These are phyloP conservation scores for Hystrix brachyura DNA, from an alignment of 2,113 vertebrate genomes.

Conservation along the genomic window DNA sequence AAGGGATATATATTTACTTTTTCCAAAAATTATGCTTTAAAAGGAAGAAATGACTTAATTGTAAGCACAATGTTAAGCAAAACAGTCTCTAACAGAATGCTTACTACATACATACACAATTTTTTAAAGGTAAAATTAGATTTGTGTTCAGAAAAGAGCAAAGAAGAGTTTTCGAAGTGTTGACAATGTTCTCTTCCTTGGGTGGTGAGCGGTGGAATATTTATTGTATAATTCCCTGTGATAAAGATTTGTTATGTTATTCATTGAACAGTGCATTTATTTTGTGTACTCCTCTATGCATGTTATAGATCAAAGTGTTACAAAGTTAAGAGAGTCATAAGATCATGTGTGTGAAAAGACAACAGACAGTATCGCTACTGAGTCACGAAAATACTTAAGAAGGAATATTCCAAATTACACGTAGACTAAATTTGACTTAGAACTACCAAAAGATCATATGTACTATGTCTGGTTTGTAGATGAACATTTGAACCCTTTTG, in stretches of 20 bases:
- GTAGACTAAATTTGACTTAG: not conserved
- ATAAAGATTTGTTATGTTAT: not conserved
- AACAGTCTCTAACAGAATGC: not conserved
- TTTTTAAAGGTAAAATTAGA: constrained; percentile 1
- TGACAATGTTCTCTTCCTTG: not conserved
- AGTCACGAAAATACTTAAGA: not conserved
- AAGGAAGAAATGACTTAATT: not conserved
- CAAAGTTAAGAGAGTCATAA: constrained; percentile 1
- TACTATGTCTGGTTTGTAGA: not conserved
- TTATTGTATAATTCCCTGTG: not conserved
- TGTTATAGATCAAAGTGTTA: not conserved
- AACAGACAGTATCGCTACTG: not conserved
- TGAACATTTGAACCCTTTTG: constrained; percentile 27
- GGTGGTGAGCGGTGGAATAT: not conserved
- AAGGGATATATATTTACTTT: not conserved
- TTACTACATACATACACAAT: not conserved
- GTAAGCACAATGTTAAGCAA: not conserved
- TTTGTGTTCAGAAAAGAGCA: not conserved
- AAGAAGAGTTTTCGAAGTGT: not conserved
- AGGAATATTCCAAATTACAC: not conserved
- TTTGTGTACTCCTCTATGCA: not conserved
- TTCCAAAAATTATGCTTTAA: not conserved
- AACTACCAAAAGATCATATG: not conserved
- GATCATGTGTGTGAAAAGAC: not conserved
- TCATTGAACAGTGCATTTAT: constrained; percentile 4